Evolutionary conservation across 1,140 invertebrate genomes (phyloP), one percentile per base, ranked within the genome.

Genomic region (Drosophila bifasciata): DNA sequence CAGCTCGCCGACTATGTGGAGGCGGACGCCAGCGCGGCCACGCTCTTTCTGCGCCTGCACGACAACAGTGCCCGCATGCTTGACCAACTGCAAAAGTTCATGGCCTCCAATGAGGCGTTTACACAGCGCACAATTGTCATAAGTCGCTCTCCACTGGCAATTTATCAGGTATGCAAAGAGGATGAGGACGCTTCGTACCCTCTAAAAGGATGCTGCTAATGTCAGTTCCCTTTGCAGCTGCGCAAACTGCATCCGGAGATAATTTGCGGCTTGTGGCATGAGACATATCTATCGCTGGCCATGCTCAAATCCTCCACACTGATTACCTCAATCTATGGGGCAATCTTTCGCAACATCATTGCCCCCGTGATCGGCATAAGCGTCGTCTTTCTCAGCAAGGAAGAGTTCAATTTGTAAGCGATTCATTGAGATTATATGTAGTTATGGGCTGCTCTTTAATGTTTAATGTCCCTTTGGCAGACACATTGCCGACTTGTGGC

Each of bases 361-460:
- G 83, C 90, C 5, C 90, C 91, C 16, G 86, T 92, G 15, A 91
- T 91, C 39, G 91, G 91, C n/a, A 91, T 92, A 40, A 90, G 89
- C 67, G 76, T 91, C 3, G 91, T 92, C 0, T 92, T 92, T 67
- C 74, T 92, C 0, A 86, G 73, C 58, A 92, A 92, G 62, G 90
- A 92, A 9, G 91, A 91, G 55, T 91, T 91, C 43, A 92, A 91
- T 64, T 57, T 88, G 91, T 92, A 77, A 79, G 90, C 1, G 1
- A 21, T 13, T 17, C 1, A n/a, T 36, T 71, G 21, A 4, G n/a
- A 36, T 15, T 56, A 1, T 44, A 4, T 9, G 9, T 1, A 0
- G n/a, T 4, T 8, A 21, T n/a, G 19, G 48, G 19, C n/a, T 15
- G 21, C 23, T 49, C 5, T 39, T 32, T 23, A 6, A 44, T 43